Evolutionary conservation across 2,888 invertebrate genomes (phyloP).

Genomic region (Xanthorhoe designata): DNA sequence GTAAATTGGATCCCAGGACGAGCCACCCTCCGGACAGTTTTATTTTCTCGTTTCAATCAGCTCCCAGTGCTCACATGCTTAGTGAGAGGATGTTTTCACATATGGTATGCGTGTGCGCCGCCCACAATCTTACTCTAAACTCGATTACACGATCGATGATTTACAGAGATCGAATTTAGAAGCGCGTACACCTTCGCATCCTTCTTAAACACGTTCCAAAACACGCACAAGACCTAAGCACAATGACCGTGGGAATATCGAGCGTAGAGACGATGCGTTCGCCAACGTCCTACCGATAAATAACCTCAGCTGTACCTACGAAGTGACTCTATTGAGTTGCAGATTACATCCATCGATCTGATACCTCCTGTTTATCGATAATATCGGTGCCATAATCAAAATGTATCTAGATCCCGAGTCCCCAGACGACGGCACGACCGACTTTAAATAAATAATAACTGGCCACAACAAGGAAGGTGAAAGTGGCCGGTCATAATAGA

Average conservation of each 20-base stretch:
- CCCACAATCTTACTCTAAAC: constrained; percentile 81
- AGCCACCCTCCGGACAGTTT: constrained; percentile 76
- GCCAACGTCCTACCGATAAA: constrained; percentile 50
- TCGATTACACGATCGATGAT: constrained; percentile 83
- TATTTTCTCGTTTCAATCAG: constrained; percentile 38
- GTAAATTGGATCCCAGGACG: constrained; percentile 70
- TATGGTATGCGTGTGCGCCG: constrained; percentile 75
- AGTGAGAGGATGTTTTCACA: constrained; percentile 77
- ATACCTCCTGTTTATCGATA: constrained; percentile 48
- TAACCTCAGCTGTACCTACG: constrained; percentile 47
- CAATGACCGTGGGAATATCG: constrained; percentile 59
- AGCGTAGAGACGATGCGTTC: constrained; percentile 37
- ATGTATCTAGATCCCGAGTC: constrained; percentile 73
- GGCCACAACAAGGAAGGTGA: constrained; percentile 72
- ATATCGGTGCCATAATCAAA: constrained; percentile 65
- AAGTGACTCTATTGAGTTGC: constrained; percentile 49
- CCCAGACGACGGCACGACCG: constrained; percentile 55
- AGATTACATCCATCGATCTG: constrained; percentile 48
- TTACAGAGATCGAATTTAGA: constrained; percentile 82
- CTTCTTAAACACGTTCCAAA: constrained; percentile 54
- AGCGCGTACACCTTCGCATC: constrained; percentile 72
- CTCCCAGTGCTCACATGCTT: constrained; percentile 60
- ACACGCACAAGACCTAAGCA: constrained; percentile 37
- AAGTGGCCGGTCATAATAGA: constrained; percentile 75
- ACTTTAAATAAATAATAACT: constrained; percentile 71